Conservation (phyloP, 2,797 vertebrate species). For the Dryobates pubescens region DNA sequence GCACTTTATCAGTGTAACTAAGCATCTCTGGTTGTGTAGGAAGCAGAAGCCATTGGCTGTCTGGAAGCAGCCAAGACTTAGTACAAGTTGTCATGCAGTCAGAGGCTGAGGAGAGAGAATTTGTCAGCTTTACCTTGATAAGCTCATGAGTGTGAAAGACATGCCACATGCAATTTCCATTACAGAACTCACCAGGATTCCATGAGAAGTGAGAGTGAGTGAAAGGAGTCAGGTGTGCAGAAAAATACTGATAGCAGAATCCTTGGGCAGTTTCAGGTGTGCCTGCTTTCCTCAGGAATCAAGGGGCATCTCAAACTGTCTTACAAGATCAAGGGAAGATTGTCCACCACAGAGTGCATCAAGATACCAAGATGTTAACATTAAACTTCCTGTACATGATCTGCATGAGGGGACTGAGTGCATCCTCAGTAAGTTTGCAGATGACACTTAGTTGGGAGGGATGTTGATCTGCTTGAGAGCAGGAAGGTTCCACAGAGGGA, state of each 20-base stretch:
- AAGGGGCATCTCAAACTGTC: not conserved
- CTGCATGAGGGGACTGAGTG: no score
- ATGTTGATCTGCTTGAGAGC: no score
- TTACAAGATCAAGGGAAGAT: not conserved
- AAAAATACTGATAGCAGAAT: not conserved
- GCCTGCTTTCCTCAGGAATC: not conserved
- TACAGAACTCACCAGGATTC: not conserved
- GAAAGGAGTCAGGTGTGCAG: not conserved
- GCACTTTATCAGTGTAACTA: slow-evolving; percentile 9
- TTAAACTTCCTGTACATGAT: not conserved
- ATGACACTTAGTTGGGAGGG: no score
- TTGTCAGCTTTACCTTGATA: slow-evolving; percentile 51
- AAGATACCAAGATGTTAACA: not conserved
- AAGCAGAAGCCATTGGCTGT: slow-evolving; percentile 1
- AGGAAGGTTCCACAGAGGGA: no score
- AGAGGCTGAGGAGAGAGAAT: slow-evolving; percentile 25
- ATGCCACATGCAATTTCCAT: slow-evolving; percentile 34
- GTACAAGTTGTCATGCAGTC: not conserved
- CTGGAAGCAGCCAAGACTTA: not conserved
- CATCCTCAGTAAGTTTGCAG: no score
- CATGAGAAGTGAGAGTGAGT: not conserved
- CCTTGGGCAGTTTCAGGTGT: not conserved
- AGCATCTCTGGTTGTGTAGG: not conserved
- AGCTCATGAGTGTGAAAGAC: slow-evolving; percentile 59
- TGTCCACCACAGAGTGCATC: not conserved